Percentiles rank a stretch among this genome's conserved stretches.
Conservation (phyloP, 1,140 invertebrate species). For the Neodiprion virginianus region DNA sequence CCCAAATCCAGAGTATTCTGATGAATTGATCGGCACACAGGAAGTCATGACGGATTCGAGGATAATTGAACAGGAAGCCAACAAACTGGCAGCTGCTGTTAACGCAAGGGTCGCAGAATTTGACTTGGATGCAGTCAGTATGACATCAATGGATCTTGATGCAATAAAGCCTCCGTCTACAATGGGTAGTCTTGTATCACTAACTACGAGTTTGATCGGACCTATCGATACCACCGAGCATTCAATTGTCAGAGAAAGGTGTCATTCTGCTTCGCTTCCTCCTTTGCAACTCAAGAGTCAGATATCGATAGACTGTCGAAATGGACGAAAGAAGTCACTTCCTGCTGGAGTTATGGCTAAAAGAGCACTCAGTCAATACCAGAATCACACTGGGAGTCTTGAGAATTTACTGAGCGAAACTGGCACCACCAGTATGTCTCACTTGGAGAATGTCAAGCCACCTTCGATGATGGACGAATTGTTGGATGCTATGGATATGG, state of each 20-base stretch:
- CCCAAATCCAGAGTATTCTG: constrained; percentile 10
- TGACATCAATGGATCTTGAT: constrained; percentile 72
- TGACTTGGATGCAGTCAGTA: constrained; percentile 51
- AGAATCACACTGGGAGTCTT: constrained; percentile 66
- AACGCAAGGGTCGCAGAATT: constrained; percentile 68
- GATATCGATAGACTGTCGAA: constrained; percentile 40
- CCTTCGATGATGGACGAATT: constrained; percentile 82
- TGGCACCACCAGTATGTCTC: constrained; percentile 61
- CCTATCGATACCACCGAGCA: constrained; percentile 31
- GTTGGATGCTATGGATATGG: constrained; percentile 72
- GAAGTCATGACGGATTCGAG: constrained; percentile 68
- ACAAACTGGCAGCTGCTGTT: constrained; percentile 72
- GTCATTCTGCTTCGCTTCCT: constrained; percentile 42
- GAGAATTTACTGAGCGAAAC: constrained; percentile 68
- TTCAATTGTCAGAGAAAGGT: constrained; percentile 46
- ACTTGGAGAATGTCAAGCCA: constrained; percentile 82
- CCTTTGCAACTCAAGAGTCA: constrained; percentile 28
- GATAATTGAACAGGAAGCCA: constrained; percentile 77
- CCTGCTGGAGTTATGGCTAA: constrained; percentile 73
- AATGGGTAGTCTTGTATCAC: constrained; percentile 70
- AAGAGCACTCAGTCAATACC: constrained; percentile 68
- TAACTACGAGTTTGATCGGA: constrained; percentile 65
- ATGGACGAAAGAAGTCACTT: constrained; percentile 70
- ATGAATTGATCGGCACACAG: constrained; percentile 27
- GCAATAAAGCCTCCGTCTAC: constrained; percentile 80